A percentile compares a stretch with the other conserved stretches of the same genome.
Evolutionary conservation across 2,113 vertebrate genomes (phyloP).

Genomic region (Galeopterus variegatus): DNA sequence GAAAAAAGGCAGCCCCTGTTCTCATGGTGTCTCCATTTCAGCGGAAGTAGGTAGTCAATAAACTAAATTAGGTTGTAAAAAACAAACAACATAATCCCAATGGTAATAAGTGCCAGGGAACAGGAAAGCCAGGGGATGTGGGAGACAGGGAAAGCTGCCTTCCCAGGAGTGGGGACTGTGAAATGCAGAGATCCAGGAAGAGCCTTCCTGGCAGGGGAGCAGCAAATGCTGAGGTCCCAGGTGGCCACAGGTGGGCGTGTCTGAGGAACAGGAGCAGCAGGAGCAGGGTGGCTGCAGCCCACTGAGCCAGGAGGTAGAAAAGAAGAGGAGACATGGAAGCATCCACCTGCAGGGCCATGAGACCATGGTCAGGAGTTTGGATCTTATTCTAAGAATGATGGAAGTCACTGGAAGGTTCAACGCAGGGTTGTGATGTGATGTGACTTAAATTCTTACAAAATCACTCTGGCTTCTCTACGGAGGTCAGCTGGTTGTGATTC

Average conservation of each 20-base stretch:
- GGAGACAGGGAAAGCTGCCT: background rate
- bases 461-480: background rate
- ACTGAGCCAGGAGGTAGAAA: background rate
- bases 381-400: background rate
- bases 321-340: background rate
- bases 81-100: background rate
- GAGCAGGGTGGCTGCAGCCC: background rate
- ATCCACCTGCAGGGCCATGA: background rate
- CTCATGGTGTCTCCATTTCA: background rate
- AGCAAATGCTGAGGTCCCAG: background rate
- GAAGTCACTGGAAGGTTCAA: background rate
- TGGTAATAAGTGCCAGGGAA: background rate
- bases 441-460: background rate
- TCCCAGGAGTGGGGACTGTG: background rate
- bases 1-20: background rate
- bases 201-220: background rate
- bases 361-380: background rate
- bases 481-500: background rate
- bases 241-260: background rate
- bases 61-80: background rate
- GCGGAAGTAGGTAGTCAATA: background rate
- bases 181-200: background rate
- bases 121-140: background rate
- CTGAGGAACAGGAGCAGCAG: background rate
- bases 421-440: background rate